A percentile compares a stretch with the other conserved stretches of the same genome.
phyloP scores from a whole-genome alignment of 1,140 invertebrate genomes.

The Hyles euphorbiae region DNA sequence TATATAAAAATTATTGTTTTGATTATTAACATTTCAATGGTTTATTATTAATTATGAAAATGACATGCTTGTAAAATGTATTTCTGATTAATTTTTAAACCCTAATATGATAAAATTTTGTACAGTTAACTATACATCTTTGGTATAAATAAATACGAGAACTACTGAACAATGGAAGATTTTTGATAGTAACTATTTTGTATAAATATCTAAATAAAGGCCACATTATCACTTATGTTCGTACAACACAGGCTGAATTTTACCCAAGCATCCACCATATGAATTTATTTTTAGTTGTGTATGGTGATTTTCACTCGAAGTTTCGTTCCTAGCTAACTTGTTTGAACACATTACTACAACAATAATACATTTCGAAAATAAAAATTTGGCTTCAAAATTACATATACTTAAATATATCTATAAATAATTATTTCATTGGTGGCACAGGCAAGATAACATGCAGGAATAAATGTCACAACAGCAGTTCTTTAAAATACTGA shows the following conservation, averaged over 20 bases:
- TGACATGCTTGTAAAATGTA: too few species aligned
- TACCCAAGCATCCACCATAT: neutral
- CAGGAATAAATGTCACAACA: too few species aligned
- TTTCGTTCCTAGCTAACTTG: neutral
- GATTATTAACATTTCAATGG: neutral
- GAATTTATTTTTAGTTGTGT: neutral
- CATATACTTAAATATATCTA: neutral
- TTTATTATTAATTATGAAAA: too few species aligned
- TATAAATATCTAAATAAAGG: slow-evolving; percentile 47
- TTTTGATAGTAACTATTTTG: slow-evolving; percentile 30
- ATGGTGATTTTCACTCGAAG: too few species aligned
- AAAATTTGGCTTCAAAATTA: neutral
- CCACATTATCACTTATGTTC: slow-evolving; percentile 49
- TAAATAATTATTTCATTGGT: neutral
- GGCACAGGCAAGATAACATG: too few species aligned
- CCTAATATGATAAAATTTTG: slow-evolving; percentile 2
- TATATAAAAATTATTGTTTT: slow-evolving; percentile 1
- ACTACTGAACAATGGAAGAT: slow-evolving; percentile 53
- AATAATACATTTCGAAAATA: too few species aligned
- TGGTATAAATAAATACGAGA: slow-evolving; percentile 14
- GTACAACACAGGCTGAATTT: slow-evolving; percentile 8
- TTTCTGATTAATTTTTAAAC: neutral
- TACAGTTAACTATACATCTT: slow-evolving; percentile 3
- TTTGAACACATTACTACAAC: neutral
- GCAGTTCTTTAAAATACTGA: too few species aligned